A percentile compares a stretch with the other conserved stretches of the same genome.
Evolutionary conservation across 2,888 invertebrate genomes (phyloP).

Genomic region (Octonoba sinensis): DNA sequence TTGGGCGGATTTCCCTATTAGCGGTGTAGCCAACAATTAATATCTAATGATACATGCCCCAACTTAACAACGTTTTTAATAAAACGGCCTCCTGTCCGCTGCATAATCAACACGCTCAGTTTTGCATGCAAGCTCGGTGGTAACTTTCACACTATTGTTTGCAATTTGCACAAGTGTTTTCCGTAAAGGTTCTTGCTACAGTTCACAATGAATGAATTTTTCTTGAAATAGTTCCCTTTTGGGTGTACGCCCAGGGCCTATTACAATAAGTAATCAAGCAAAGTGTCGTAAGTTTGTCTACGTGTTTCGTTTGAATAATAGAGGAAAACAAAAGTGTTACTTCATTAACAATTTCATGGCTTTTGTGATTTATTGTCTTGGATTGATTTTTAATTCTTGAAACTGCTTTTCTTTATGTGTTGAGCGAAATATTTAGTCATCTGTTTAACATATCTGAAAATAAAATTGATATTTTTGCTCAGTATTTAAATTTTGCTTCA

Average conservation of each 20-base stretch:
- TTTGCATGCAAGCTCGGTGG: constrained; percentile 17
- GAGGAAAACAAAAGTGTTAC: no score
- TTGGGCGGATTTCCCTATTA: constrained; percentile 13
- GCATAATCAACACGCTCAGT: constrained; percentile 16
- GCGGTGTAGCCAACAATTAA: constrained; percentile 22
- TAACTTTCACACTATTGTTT: constrained; percentile 11
- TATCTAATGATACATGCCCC: constrained; percentile 35
- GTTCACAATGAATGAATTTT: constrained; percentile 2
- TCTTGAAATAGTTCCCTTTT: background rate
- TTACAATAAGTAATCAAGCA: no score
- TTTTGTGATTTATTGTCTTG: no score
- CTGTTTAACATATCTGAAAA: no score
- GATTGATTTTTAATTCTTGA: no score
- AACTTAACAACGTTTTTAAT: constrained; percentile 15
- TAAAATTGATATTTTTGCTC: no score
- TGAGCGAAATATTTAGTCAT: no score
- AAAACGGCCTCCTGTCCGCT: background rate
- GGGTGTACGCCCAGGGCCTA: constrained; percentile 10
- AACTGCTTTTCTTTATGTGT: no score
- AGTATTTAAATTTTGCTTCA: no score
- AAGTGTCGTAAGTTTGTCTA: no score
- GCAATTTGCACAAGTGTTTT: constrained; percentile 15
- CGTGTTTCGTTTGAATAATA: no score
- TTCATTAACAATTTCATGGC: no score
- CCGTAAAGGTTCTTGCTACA: background rate